These are phyloP conservation scores for Alloplasta piceator DNA, from an alignment of 2,888 invertebrate genomes.

Conservation along the genomic window DNA sequence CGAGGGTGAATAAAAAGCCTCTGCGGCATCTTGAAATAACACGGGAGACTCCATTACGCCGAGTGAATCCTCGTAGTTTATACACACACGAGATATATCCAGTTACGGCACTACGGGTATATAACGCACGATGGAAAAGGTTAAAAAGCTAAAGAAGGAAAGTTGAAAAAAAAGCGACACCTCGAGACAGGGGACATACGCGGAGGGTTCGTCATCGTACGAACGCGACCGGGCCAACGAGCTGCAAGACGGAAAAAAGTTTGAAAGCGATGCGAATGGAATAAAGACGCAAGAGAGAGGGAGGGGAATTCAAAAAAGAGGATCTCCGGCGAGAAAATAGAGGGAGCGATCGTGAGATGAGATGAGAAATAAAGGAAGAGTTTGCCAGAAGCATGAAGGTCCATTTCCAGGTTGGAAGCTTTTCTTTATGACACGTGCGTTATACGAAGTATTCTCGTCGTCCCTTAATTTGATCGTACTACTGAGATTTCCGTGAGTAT, in stretches of 20 bases:
- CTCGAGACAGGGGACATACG: background rate
- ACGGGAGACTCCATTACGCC: slow-evolving; percentile 62
- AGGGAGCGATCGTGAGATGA: slow-evolving; percentile 62
- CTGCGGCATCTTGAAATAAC: slow-evolving; percentile 58
- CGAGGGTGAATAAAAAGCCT: slow-evolving; percentile 41
- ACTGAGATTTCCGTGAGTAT: too few species aligned
- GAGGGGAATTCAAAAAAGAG: slow-evolving; percentile 51
- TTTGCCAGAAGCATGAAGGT: slow-evolving; percentile 59
- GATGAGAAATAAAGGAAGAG: slow-evolving; percentile 26
- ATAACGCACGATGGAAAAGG: slow-evolving; percentile 35
- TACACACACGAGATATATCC: slow-evolving; percentile 59
- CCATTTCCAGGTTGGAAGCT: slow-evolving; percentile 53
- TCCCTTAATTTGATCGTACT: too few species aligned
- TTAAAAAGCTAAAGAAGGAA: slow-evolving; percentile 34
- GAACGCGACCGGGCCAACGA: slow-evolving; percentile 36
- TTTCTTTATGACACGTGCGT: slow-evolving; percentile 71
- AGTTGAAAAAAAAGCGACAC: slow-evolving; percentile 34
- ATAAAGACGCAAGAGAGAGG: slow-evolving; percentile 49
- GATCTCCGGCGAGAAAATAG: slow-evolving; percentile 59
- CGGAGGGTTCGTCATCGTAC: slow-evolving; percentile 48
- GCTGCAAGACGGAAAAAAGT: slow-evolving; percentile 54
- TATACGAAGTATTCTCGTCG: too few species aligned
- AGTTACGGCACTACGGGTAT: slow-evolving; percentile 54
- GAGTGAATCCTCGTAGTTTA: slow-evolving; percentile 61
- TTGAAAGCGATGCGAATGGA: slow-evolving; percentile 61